Evolutionary conservation across 2,113 vertebrate genomes (phyloP).

Genomic region (Cynopterus brachyotis): DNA sequence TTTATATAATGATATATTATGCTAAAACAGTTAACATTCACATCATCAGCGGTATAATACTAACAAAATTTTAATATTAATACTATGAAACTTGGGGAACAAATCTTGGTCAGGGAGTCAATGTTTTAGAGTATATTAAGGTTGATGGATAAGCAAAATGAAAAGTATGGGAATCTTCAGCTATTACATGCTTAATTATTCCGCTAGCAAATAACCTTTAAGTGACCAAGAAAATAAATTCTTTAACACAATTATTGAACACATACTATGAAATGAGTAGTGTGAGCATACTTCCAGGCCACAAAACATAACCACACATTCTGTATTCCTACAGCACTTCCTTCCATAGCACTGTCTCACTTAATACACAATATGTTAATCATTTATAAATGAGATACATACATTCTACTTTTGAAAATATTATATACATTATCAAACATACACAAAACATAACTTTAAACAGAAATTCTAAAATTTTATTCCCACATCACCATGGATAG

Average conservation of each 20-base stretch:
- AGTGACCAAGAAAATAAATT: constrained; percentile 32
- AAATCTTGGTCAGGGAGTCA: constrained; percentile 38
- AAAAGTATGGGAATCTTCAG: constrained; percentile 25
- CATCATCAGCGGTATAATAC: background rate
- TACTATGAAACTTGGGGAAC: constrained; percentile 20
- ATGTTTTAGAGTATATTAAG: background rate
- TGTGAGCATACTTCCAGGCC: background rate
- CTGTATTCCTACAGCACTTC: background rate
- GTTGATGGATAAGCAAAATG: constrained; percentile 31
- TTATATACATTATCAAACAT: constrained; percentile 1
- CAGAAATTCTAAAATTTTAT: background rate
- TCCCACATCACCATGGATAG: background rate
- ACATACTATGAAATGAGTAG: constrained; percentile 27
- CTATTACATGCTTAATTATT: constrained; percentile 27
- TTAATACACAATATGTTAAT: background rate
- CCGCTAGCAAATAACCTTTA: background rate
- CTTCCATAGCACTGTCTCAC: background rate
- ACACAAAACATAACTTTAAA: constrained; percentile 3
- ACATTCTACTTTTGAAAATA: background rate
- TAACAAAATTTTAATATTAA: constrained; percentile 41
- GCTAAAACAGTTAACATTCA: background rate
- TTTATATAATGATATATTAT: constrained; percentile 13
- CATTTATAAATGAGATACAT: constrained; percentile 3
- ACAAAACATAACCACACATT: background rate
- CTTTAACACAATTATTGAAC: constrained; percentile 38